A percentile compares a stretch with the other conserved stretches of the same genome.
phyloP scores from a whole-genome alignment of 1,140 invertebrate genomes.

The Mamestra configurata region DNA sequence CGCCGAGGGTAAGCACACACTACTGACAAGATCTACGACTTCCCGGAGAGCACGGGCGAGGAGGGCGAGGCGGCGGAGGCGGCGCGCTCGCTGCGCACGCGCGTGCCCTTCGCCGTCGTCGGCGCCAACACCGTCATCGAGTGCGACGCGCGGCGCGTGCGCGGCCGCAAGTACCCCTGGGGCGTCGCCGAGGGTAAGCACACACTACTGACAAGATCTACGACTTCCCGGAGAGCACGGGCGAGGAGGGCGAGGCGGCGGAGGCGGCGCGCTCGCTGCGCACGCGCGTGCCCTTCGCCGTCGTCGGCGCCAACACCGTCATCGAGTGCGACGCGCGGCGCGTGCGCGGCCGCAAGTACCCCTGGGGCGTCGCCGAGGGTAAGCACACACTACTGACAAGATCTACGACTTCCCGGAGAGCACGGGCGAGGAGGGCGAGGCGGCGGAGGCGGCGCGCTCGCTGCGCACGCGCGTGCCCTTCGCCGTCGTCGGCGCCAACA shows the following conservation, averaged over 20 bases:
- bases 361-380: slow-evolving; percentile 99
- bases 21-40: slow-evolving; percentile 99
- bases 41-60: slow-evolving; percentile 93
- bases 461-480: slow-evolving; percentile 97
- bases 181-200: no score
- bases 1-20: no score
- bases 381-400: no score
- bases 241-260: slow-evolving; percentile 93
- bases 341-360: slow-evolving; percentile 97
- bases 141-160: slow-evolving; percentile 94
- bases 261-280: slow-evolving; percentile 92
- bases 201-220: no score
- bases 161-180: slow-evolving; percentile 99
- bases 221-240: slow-evolving; percentile 95
- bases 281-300: slow-evolving; percentile 98
- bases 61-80: slow-evolving; percentile 93
- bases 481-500: slow-evolving; percentile 99
- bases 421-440: slow-evolving; percentile 91
- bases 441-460: slow-evolving; percentile 91
- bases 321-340: slow-evolving; percentile 96
- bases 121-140: slow-evolving; percentile 98
- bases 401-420: slow-evolving; percentile 99
- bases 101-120: slow-evolving; percentile 99
- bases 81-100: slow-evolving; percentile 92
- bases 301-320: slow-evolving; percentile 99